Evolutionary conservation across 2,797 vertebrate genomes (phyloP).

Genomic region (Aeoliscus strigatus): DNA sequence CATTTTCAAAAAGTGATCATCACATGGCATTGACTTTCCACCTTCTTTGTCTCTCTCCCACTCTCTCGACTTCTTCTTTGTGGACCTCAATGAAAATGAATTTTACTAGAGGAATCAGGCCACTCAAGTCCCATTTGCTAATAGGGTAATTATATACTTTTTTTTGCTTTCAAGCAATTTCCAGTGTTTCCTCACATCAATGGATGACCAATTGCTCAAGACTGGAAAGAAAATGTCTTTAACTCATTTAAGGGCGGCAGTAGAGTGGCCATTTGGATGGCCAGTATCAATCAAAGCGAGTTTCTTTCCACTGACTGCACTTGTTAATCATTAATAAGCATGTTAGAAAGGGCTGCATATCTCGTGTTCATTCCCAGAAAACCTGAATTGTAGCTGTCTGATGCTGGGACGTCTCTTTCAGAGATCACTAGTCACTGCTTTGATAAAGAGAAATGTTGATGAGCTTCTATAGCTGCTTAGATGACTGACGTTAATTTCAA

Average conservation of each 20-base stretch:
- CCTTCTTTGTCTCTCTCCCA: too few relatives aligned
- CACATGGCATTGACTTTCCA: too few relatives aligned
- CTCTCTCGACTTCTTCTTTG: conserved; percentile 24
- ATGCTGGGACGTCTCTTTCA: conserved; percentile 10
- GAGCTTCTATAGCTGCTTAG: too few relatives aligned
- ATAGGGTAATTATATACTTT: conserved; percentile 49
- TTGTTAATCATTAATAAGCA: conserved; percentile 47
- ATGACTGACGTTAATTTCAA: too few relatives aligned
- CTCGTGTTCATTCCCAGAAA: conserved; percentile 20
- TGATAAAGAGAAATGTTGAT: conserved; percentile 20
- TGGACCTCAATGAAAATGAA: conserved; percentile 31
- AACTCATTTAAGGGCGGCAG: conserved; percentile 30
- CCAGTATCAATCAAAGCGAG: conserved; percentile 13
- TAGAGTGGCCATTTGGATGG: conserved; percentile 12
- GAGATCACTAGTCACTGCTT: conserved; percentile 17
- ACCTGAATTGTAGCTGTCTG: conserved; percentile 1
- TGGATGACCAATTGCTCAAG: conserved; percentile 28
- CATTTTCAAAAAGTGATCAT: too few relatives aligned
- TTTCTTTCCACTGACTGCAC: conserved; percentile 3
- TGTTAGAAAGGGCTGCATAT: conserved; percentile 5
- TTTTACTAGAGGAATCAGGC: conserved; percentile 36
- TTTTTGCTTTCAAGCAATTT: conserved; percentile 47
- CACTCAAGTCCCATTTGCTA: conserved; percentile 36
- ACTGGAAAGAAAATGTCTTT: conserved; percentile 31
- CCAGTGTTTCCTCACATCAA: conserved; percentile 35